Percentiles rank a stretch among this genome's conserved stretches.
phyloP scores from a whole-genome alignment of 1,140 invertebrate species.

The Pseudomyrmex dendroicus region DNA sequence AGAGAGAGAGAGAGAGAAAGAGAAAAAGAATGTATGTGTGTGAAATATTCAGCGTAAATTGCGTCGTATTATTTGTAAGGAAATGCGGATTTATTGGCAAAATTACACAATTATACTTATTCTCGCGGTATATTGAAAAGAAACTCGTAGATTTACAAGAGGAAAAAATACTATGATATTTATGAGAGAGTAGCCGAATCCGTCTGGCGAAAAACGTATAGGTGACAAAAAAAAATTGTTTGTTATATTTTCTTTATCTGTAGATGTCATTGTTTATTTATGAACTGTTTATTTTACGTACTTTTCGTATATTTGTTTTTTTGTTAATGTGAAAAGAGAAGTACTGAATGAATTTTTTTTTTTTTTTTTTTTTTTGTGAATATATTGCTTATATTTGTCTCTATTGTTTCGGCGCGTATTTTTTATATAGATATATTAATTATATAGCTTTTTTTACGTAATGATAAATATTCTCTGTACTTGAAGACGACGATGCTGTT shows the following conservation, averaged over 20 bases:
- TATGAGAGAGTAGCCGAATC: constrained; percentile 65
- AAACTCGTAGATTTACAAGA: constrained; percentile 19
- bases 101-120: constrained; percentile 60
- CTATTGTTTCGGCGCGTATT: constrained; percentile 64
- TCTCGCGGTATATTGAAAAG: constrained; percentile 19
- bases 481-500: constrained; percentile 40
- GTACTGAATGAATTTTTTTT: constrained; percentile 75
- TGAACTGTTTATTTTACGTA: constrained; percentile 84
- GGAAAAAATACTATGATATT: constrained; percentile 45
- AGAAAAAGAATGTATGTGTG: neutral
- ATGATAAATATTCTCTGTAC: constrained; percentile 26
- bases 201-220: constrained; percentile 72
- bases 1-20: constrained; percentile 8
- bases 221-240: constrained; percentile 81
- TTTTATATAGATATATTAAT: constrained; percentile 66
- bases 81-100: constrained; percentile 50
- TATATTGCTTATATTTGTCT: constrained; percentile 73
- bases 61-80: constrained; percentile 60
- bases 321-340: constrained; percentile 80
- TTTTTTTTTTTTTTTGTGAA: constrained; percentile 53
- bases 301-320: constrained; percentile 82
- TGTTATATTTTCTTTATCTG: constrained; percentile 84
- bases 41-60: constrained; percentile 38
- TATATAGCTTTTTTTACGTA: constrained; percentile 65
- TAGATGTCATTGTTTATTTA: constrained; percentile 85